Evolutionary conservation across 2,888 invertebrate genomes (phyloP).

Genomic region (Sinohyriopsis cumingii): DNA sequence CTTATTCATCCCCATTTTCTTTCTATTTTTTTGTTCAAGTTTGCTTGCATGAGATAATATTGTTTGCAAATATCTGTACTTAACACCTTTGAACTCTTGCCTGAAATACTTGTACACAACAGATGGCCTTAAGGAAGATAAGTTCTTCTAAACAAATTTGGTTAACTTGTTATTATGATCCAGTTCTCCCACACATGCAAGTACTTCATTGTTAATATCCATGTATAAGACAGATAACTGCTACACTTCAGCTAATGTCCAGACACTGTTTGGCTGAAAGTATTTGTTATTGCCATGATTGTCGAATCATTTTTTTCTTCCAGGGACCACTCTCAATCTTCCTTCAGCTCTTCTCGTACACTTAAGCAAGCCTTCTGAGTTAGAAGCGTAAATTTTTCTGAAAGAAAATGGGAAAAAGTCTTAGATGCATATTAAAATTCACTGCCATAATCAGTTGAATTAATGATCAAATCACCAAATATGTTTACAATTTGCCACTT

Average conservation of each 20-base stretch:
- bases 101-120: background rate
- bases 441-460: background rate
- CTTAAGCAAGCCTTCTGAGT: slow-evolving; percentile 51
- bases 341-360: slow-evolving; percentile 53
- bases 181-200: no score
- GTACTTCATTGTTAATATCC: no score
- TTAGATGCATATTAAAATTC: slow-evolving; percentile 1
- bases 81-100: background rate
- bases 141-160: background rate
- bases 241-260: no score
- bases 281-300: background rate
- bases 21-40: no score
- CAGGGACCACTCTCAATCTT: slow-evolving; percentile 23
- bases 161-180: background rate
- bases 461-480: background rate
- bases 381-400: slow-evolving; percentile 44
- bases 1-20: no score
- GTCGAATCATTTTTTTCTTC: background rate
- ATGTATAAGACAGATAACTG: no score
- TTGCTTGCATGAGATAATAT: no score
- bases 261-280: background rate
- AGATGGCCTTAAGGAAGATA: background rate
- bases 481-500: background rate
- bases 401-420: slow-evolving; percentile 10
- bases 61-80: no score